Base-by-base conservation (phyloP, 2,888 invertebrate species). In the Aradus depressus region DNA sequence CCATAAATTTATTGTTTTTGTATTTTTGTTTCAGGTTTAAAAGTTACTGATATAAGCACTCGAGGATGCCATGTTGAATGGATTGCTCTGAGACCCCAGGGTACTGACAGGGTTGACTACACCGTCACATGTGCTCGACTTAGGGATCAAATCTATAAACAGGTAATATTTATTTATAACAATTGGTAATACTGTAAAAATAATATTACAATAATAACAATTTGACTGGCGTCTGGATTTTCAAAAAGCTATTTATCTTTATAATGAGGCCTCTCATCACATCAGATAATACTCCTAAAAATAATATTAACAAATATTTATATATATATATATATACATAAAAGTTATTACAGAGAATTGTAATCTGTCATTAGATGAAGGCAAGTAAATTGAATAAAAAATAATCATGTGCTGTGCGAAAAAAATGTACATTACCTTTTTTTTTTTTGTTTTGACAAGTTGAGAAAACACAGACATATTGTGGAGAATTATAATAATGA, bases 71-170 rank as follows among this genome's bases (percentile, higher is more conserved):
- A 70, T 1, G 65, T 84, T 26, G 81, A 82, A 65, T 84, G 84
- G 84, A 69, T 72, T 58, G 69, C 76, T 28, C 74, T 75, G 52
- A 76, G 67, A 66, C 75, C 68, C 43, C 64, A 69, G 12, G 74
- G 76, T 60, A 54, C 51, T 19, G 88, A 88, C 68, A 75, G 78
- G 26, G 71, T 84, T 44, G 73, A 79, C 58, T 91, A 88, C 69
- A 75, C 81, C 62, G 74, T 90, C 61, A 90, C 90, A 70, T 62
- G 79, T 53, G 71, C 75, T 38, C 72, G 74, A 38, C 66, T 73
- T 39, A 72, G 73, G 60, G 79, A 81, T 63, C 75, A 75, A 62
- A 75, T 77, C 59, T 80, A 73, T 65, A 75, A 72, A 68, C 72
- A 76, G 75, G 81, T 80, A 64, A 66, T 42, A 38, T 51, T 54